Evolutionary conservation across 2,113 vertebrate genomes (phyloP).

Genomic region (Cyanistes caeruleus): DNA sequence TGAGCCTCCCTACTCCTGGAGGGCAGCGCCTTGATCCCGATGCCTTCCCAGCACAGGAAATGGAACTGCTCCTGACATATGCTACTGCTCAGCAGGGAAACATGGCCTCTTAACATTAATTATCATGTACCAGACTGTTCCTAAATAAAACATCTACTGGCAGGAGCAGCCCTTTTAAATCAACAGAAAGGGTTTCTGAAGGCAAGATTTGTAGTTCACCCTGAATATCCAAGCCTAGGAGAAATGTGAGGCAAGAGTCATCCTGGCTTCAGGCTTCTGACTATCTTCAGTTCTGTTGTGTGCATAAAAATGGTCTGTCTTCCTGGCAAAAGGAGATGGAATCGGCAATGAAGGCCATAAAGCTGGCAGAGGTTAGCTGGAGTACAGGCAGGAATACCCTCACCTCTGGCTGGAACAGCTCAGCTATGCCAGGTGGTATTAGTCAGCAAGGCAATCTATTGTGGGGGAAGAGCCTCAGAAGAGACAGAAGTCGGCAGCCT

Average conservation of each 20-base stretch:
- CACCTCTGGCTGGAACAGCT: background rate
- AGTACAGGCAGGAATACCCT: background rate
- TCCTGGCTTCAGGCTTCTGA: background rate
- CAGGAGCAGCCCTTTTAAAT: slow-evolving; percentile 19
- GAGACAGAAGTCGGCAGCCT: background rate
- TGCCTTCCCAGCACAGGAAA: background rate
- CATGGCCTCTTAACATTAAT: slow-evolving; percentile 31
- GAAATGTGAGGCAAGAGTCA: background rate
- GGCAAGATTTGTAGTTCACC: background rate
- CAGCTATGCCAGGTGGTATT: background rate
- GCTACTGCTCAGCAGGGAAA: slow-evolving; percentile 42
- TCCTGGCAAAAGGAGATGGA: background rate
- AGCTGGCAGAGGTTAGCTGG: background rate
- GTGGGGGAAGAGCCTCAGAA: background rate
- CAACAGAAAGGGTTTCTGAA: background rate
- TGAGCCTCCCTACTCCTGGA: background rate
- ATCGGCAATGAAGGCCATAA: background rate
- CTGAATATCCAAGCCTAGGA: background rate
- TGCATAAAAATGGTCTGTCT: background rate
- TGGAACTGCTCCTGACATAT: slow-evolving; percentile 2
- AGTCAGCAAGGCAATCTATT: background rate
- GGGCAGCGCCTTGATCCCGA: background rate
- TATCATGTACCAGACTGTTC: background rate
- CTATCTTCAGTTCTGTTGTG: background rate
- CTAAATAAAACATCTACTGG: slow-evolving; percentile 32